Base-by-base conservation (phyloP, 2,797 vertebrate species). In the Pantherophis vulpinus region DNA sequence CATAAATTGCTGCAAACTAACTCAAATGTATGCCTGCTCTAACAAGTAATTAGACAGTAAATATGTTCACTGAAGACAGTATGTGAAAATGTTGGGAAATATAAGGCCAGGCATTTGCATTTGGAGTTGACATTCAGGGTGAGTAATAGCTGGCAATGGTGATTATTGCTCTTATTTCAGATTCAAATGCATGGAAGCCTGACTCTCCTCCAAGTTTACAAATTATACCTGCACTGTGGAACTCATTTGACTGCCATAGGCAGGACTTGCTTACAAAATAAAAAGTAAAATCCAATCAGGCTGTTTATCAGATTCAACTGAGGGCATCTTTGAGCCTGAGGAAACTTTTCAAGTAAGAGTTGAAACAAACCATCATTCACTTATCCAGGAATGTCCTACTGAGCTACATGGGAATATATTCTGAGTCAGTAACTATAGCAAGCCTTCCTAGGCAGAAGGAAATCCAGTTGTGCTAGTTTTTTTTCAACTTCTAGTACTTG, bases 81-180 rank as follows among this genome's bases (percentile, higher is more conserved):
- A 92, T 74, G 63, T 91, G 92, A 93, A 63, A 88, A 51, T 63
- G 29, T 23, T 83, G 56, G 63, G 32, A 86, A 79, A 89, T 47
- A 87, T 3, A 37, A 89, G 61, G 32, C 61, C 61, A 74, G 88
- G 7, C 70, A 91, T 94, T 94, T 94, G 92, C 90, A 89, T 74
- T 91, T 94, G n/a, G 60, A 90, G 55, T 63, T 94, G 74, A 89
- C 87, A 74, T 89, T 60, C 59, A 12, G 16, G 47, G 42, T 93
- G 92, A 94, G 55, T 91, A 91, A 93, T 91, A 55, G 90, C 61
- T 89, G n/a, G 90, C 70, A 87, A 55, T 91, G 59, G 90, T 66
- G 90, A 91, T 93, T 91, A 93, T 89, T 94, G 54, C 55, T 93
- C 79, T 91, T 86, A 61, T 89, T 93, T 94, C 60, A 89, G 54